Conservation (phyloP, 2,113 vertebrate genomes). For the Alligator sinensis region DNA sequence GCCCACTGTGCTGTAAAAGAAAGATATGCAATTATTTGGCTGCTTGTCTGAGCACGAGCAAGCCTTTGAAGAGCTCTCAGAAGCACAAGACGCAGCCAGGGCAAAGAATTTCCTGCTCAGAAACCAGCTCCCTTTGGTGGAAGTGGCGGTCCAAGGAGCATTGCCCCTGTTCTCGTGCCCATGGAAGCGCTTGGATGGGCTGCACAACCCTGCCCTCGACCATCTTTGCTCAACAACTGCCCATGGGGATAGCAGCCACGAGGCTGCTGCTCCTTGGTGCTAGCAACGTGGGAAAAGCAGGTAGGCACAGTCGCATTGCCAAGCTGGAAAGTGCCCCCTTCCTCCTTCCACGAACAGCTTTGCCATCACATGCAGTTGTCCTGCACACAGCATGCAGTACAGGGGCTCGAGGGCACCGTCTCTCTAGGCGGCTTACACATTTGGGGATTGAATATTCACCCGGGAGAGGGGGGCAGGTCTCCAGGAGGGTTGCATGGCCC, state of each 20-base stretch:
- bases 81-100: not conserved
- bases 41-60: fast-evolving
- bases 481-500: not conserved
- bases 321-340: fast-evolving
- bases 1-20: not conserved
- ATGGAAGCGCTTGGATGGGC: fast-evolving
- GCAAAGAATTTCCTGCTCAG: not conserved
- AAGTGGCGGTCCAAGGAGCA: no score
- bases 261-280: not conserved
- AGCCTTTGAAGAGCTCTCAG: not conserved
- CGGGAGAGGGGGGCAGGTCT: not conserved
- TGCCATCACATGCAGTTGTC: fast-evolving
- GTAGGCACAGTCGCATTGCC: not conserved
- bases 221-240: not conserved
- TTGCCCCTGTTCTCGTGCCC: fast-evolving
- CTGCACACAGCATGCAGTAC: not conserved
- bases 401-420: not conserved
- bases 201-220: fast-evolving
- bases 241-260: fast-evolving
- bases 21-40: not conserved
- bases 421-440: not conserved
- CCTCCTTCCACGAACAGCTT: fast-evolving
- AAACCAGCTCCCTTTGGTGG: not conserved
- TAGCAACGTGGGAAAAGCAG: fast-evolving
- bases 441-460: not conserved